These are phyloP conservation scores for Manis crassicaudata DNA, from an alignment of 2,797 vertebrate genomes.

Conservation along the genomic window DNA sequence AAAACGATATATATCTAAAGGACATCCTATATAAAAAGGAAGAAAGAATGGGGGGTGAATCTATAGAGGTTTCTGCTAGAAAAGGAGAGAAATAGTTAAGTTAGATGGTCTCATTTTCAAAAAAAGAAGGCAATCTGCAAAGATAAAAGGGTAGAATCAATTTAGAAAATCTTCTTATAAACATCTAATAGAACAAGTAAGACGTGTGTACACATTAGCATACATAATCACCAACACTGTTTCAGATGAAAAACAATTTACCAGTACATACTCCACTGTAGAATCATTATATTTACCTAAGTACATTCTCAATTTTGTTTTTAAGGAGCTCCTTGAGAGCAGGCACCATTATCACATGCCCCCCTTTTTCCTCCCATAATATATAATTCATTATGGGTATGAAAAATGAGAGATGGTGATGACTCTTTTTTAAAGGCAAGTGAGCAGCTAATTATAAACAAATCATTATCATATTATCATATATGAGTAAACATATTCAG, in stretches of 20 bases:
- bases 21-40: neutral
- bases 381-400: neutral
- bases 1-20: neutral
- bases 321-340: neutral
- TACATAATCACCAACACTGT: neutral
- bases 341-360: neutral
- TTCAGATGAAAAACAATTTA: neutral
- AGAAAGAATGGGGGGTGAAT: neutral
- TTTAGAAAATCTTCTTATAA: slow-evolving; percentile 26
- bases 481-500: neutral
- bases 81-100: neutral
- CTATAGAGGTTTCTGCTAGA: neutral
- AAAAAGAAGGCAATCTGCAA: neutral
- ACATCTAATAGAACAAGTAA: neutral
- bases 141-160: slow-evolving; percentile 20
- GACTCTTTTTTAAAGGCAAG: slow-evolving; percentile 25
- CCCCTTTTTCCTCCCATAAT: neutral
- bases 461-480: neutral
- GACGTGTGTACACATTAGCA: neutral
- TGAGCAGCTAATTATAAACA: neutral
- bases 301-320: slow-evolving; percentile 4
- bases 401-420: neutral
- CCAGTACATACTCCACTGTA: neutral
- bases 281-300: neutral
- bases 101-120: neutral